A percentile compares a stretch with the other conserved stretches of the same genome.
Evolutionary conservation across 2,888 invertebrate genomes (phyloP).

Genomic region (Rutpela maculata): DNA sequence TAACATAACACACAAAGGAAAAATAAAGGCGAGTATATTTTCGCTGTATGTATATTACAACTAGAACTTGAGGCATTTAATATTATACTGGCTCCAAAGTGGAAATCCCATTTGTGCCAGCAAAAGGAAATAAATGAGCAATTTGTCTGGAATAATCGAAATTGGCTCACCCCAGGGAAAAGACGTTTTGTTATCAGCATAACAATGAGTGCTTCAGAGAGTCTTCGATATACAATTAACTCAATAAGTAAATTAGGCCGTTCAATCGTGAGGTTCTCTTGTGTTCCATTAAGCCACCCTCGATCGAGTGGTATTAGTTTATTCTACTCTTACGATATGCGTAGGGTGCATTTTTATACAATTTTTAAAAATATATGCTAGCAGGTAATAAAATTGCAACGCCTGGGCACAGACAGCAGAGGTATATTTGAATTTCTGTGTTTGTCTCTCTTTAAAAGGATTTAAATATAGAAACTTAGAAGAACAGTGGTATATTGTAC

Average conservation of each 20-base stretch:
- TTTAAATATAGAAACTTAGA: too few species aligned
- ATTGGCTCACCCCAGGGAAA: conserved; percentile 47
- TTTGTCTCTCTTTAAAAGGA: too few species aligned
- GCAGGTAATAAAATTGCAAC: neutral
- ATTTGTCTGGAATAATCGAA: conserved; percentile 54
- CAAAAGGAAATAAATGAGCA: conserved; percentile 49
- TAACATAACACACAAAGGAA: conserved; percentile 23
- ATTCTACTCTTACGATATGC: conserved; percentile 39
- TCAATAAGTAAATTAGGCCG: conserved; percentile 52
- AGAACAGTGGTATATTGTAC: too few species aligned
- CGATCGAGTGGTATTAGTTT: conserved; percentile 41
- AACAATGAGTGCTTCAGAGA: conserved; percentile 51
- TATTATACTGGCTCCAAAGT: conserved; percentile 30
- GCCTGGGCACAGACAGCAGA: neutral
- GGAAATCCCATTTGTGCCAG: conserved; percentile 43
- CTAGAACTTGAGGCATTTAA: conserved; percentile 34
- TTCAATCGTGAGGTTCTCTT: conserved; percentile 45
- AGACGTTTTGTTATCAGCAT: conserved; percentile 54
- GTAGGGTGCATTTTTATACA: conserved; percentile 42
- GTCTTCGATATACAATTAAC: conserved; percentile 52
- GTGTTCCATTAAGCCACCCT: conserved; percentile 45
- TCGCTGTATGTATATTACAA: conserved; percentile 27
- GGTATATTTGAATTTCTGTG: neutral
- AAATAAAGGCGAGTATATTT: conserved; percentile 14
- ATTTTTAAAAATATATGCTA: neutral